Percentiles rank a stretch among this genome's conserved stretches.
Evolutionary conservation across 2,797 vertebrate genomes (phyloP).

Genomic region (Tarsius wallacei): DNA sequence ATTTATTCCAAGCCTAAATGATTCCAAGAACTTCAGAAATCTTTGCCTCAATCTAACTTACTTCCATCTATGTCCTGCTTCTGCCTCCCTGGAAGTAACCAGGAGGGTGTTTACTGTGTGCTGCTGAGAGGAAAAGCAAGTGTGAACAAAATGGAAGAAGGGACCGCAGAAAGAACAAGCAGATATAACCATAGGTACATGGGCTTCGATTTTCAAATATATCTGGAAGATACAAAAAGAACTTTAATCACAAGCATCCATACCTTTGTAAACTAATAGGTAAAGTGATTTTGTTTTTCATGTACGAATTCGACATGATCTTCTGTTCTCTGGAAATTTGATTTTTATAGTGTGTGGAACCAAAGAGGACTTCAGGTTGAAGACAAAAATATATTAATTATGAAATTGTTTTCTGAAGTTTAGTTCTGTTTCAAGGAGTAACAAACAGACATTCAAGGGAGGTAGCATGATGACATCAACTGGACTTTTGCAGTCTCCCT

Average conservation of each 20-base stretch:
- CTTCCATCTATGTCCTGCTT: background rate
- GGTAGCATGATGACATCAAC: slow-evolving; percentile 17
- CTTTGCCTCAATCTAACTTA: background rate
- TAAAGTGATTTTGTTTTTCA: slow-evolving; percentile 26
- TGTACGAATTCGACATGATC: background rate
- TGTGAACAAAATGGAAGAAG: background rate
- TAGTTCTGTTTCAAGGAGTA: background rate
- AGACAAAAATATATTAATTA: background rate
- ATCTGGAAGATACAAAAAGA: background rate
- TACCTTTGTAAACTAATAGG: slow-evolving; percentile 30
- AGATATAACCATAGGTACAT: background rate
- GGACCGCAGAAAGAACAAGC: background rate
- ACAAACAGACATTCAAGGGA: slow-evolving; percentile 8
- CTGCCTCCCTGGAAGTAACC: background rate
- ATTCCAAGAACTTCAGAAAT: background rate
- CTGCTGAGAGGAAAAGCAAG: background rate
- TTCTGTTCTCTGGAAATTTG: background rate
- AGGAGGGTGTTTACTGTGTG: background rate
- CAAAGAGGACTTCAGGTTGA: background rate
- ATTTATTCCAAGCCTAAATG: background rate
- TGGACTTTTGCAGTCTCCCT: background rate
- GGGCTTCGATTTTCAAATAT: slow-evolving; percentile 31
- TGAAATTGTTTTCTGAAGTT: slow-evolving; percentile 3
- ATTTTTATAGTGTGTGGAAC: background rate
- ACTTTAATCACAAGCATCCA: background rate